Evolutionary conservation across 2,888 invertebrate species (phyloP).

Genomic region (Pomacea canaliculata): DNA sequence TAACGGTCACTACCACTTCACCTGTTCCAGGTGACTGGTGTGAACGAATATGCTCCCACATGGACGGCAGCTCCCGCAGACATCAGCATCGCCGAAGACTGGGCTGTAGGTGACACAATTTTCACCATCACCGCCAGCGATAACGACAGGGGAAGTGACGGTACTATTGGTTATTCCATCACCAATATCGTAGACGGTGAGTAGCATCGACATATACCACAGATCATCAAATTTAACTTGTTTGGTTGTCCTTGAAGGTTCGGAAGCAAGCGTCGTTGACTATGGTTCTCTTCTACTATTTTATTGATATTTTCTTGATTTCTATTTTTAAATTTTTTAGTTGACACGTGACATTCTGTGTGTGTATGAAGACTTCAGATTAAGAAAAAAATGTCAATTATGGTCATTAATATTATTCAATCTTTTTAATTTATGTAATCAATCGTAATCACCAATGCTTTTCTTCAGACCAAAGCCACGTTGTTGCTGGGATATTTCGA

Average conservation of each 20-base stretch:
- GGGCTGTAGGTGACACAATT: conserved; percentile 36
- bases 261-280: too few relatives aligned
- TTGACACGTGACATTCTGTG: too few relatives aligned
- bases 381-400: too few relatives aligned
- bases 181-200: conserved; percentile 30
- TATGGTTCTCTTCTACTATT: too few relatives aligned
- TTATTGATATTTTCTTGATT: neutral
- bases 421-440: too few relatives aligned
- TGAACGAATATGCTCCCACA: conserved; percentile 23
- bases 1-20: neutral
- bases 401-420: too few relatives aligned
- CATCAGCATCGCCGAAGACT: conserved; percentile 37
- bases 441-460: too few relatives aligned
- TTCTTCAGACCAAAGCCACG: conserved; percentile 15
- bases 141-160: conserved; percentile 49
- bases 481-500: conserved; percentile 36
- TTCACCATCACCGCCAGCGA: conserved; percentile 51
- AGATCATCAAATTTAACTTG: neutral
- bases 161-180: conserved; percentile 41
- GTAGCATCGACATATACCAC: neutral
- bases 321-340: neutral
- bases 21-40: conserved; percentile 4
- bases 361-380: too few relatives aligned
- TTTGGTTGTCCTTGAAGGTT: neutral
- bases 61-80: conserved; percentile 20